Percentiles rank a stretch among this genome's conserved stretches.
Evolutionary conservation across 2,113 vertebrate species (phyloP).

Genomic region (Onychostoma macrolepis): DNA sequence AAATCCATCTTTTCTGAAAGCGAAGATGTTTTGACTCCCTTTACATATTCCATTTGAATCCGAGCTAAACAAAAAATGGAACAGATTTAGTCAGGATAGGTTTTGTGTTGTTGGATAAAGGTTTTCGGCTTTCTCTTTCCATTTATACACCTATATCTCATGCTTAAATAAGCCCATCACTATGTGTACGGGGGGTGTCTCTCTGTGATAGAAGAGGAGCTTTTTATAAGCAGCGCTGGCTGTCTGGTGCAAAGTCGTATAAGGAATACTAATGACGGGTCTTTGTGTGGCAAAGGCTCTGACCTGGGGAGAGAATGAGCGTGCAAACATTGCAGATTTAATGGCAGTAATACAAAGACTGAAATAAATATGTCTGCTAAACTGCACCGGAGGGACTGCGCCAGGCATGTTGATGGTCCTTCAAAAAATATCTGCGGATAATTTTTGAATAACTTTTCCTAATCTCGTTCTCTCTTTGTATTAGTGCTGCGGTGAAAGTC

Average conservation of each 20-base stretch:
- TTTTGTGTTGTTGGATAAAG: conserved; percentile 53
- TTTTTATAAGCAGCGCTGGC: conserved; percentile 47
- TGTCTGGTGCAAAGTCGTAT: conserved; percentile 42
- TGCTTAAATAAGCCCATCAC: conserved; percentile 60
- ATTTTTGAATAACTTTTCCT: conserved; percentile 32
- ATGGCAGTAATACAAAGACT: conserved; percentile 2
- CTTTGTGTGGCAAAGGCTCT: conserved; percentile 51
- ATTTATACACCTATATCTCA: conserved; percentile 59
- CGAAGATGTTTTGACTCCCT: conserved; percentile 38
- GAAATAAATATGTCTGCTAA: conserved; percentile 25
- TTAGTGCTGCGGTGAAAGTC: conserved; percentile 5
- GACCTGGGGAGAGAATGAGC: conserved; percentile 38
- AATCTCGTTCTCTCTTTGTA: conserved; percentile 10
- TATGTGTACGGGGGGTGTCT: conserved; percentile 49
- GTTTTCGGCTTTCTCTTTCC: conserved; percentile 56
- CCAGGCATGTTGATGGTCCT: conserved; percentile 14
- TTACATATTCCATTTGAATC: conserved; percentile 38
- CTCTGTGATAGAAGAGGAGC: conserved; percentile 51
- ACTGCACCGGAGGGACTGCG: background rate
- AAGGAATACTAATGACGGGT: conserved; percentile 58
- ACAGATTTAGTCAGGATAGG: conserved; percentile 44
- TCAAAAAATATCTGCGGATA: background rate
- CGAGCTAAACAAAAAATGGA: conserved; percentile 39
- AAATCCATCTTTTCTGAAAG: conserved; percentile 30
- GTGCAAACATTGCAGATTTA: conserved; percentile 36